Conservation (phyloP, 1,140 invertebrate species). For the Oryctes rhinoceros region DNA sequence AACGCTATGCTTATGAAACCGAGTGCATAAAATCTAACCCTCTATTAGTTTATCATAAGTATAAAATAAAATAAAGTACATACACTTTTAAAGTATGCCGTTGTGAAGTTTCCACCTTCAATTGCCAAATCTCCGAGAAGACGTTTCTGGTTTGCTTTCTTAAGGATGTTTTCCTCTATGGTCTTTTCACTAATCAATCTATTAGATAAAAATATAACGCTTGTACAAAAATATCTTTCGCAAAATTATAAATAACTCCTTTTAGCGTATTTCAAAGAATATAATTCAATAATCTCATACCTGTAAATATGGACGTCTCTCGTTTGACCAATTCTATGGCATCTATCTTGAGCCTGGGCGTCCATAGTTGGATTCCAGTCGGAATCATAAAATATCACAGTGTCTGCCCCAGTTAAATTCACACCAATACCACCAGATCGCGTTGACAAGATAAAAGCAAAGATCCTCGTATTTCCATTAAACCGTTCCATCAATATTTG, state of each 20-base stretch:
- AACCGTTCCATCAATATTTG: constrained; percentile 98
- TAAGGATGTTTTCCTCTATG: constrained; percentile 99
- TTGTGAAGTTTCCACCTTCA: constrained; percentile 98
- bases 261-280: too few relatives aligned
- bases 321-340: constrained; percentile 99
- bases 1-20: too few relatives aligned
- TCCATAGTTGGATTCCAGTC: constrained; percentile 99
- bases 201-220: too few relatives aligned
- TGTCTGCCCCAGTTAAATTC: constrained; percentile 99
- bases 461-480: constrained; percentile 94
- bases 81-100: constrained; percentile 95
- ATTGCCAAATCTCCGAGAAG: constrained; percentile 97
- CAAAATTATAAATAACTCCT: too few relatives aligned
- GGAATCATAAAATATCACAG: constrained; percentile 99
- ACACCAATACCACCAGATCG: constrained; percentile 98
- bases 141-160: constrained; percentile 98
- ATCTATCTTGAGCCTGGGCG: constrained; percentile 98
- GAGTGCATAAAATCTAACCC: too few relatives aligned
- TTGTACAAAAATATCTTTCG: too few relatives aligned
- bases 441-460: constrained; percentile 98
- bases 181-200: constrained; percentile 78
- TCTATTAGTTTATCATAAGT: too few relatives aligned
- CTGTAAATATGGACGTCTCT: constrained; percentile 98
- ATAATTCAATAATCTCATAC: constrained; percentile 56
- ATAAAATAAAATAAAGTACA: constrained; percentile 58